These are phyloP conservation scores for Trichonephila inaurata DNA, from an alignment of 1,140 invertebrate species.

Conservation along the genomic window DNA sequence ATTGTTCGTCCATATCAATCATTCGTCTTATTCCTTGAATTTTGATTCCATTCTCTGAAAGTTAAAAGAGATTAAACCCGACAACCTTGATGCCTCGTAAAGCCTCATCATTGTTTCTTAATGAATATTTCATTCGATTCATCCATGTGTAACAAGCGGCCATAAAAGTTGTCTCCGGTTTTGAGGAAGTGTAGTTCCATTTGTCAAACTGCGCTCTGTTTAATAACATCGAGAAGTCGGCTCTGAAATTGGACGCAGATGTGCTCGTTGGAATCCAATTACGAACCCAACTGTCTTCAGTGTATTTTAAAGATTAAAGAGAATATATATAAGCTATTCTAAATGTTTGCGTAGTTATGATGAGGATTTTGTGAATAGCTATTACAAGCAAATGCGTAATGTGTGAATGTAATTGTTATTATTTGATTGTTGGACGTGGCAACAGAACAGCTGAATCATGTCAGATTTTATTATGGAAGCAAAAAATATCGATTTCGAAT, in stretches of 20 bases:
- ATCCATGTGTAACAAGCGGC: not conserved
- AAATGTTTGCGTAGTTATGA: not conserved
- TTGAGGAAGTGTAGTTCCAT: not conserved
- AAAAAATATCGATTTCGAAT: too few species aligned
- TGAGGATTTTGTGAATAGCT: not conserved
- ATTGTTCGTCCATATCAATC: not conserved
- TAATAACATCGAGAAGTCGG: not conserved
- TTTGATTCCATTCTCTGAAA: too few species aligned
- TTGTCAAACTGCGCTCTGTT: not conserved
- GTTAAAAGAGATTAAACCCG: not conserved
- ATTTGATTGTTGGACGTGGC: too few species aligned
- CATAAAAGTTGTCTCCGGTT: not conserved
- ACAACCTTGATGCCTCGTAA: not conserved
- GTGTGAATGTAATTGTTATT: too few species aligned
- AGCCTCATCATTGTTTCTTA: not conserved
- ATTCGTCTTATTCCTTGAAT: not conserved
- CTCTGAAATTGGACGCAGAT: slow-evolving; percentile 6
- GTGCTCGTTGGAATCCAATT: not conserved
- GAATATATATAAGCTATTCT: not conserved
- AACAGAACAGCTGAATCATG: too few species aligned
- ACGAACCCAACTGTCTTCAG: not conserved
- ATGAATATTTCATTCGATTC: slow-evolving; percentile 21
- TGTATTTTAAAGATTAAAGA: slow-evolving; percentile 10
- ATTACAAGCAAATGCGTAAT: not conserved
- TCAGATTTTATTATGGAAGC: too few species aligned